Base-by-base conservation (phyloP, 2,888 invertebrate genomes). In the Philopedon plagiatum region DNA sequence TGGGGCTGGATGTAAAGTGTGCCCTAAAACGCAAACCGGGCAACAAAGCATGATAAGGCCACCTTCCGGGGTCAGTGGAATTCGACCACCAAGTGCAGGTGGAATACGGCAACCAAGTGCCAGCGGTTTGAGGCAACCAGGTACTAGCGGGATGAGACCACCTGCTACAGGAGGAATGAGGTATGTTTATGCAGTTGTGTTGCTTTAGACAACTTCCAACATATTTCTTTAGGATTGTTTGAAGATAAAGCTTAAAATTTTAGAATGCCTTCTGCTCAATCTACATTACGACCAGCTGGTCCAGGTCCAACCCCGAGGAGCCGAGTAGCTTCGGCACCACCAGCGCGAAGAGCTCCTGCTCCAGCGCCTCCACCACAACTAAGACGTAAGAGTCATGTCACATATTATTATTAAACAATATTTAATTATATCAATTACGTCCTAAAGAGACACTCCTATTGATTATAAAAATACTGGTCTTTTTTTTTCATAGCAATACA, bases 11-110 rank as follows among this genome's bases (percentile, higher is more conserved):
- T 64, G 51, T 32, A 0, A 26, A 11, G 5, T 21, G 3, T 51
- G 54, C 54, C 8, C 49, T 9, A 4, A 34, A 1, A 21, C 8
- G 1, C 46, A 63, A 37, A 21, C 21, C 0, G 57, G 39, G 3
- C 39, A 39, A 39, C 34, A 39, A 15, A 29, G 21, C 5, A 34
- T 32, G 9, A 1, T 23, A 9, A 44, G 46, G 21, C 44, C 23
- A 29, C 61, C 44, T 0, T 15, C 15, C n/a, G 15, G 39, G 9
- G 23, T 26, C 13, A 39, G 68, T 23, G 51, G 68, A 54, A 49
- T 46, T 46, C 26, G 49, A 46, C 60, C 60, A 32, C 39, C 58
- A 13, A 18, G 41, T 7, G 58, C 19, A 11, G 8, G 49, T 23
- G 49, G 41, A 32, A 15, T 44, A 8, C 21, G 13, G 13, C 49